phyloP scores from a whole-genome alignment of 2,797 vertebrate species.

The Phoxinus dragarum region DNA sequence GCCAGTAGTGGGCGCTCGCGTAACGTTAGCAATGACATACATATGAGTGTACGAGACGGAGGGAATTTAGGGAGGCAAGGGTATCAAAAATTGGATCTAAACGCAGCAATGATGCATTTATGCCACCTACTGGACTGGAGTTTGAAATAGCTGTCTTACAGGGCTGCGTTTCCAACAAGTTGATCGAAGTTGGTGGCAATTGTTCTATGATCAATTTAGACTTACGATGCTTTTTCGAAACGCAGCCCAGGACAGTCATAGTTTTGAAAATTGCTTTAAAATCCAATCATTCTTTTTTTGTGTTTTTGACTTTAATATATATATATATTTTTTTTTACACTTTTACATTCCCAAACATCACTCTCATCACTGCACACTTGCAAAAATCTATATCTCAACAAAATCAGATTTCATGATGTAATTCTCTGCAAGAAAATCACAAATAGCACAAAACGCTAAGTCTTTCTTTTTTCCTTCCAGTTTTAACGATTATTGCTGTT shows the following conservation, averaged over 20 bases:
- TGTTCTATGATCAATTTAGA: no score
- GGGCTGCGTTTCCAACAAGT: no score
- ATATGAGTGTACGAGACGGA: not conserved
- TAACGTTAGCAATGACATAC: no score
- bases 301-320: not conserved
- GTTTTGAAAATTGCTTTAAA: not conserved
- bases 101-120: not conserved
- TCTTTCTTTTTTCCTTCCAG: not conserved
- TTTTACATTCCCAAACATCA: not conserved
- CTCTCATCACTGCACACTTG: not conserved
- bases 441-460: not conserved
- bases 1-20: not conserved
- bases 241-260: not conserved
- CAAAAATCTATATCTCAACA: not conserved
- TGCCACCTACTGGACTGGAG: not conserved
- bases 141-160: not conserved
- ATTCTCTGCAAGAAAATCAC: not conserved
- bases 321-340: not conserved
- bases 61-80: not conserved
- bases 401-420: not conserved
- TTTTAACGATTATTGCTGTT: conserved; percentile 16
- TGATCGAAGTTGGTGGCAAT: no score
- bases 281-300: not conserved
- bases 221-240: no score
- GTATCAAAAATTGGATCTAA: not conserved